Percentiles rank a stretch among this genome's conserved stretches.
These are phyloP conservation scores for Automeris io DNA, from an alignment of 2,888 invertebrate genomes.

Conservation along the genomic window DNA sequence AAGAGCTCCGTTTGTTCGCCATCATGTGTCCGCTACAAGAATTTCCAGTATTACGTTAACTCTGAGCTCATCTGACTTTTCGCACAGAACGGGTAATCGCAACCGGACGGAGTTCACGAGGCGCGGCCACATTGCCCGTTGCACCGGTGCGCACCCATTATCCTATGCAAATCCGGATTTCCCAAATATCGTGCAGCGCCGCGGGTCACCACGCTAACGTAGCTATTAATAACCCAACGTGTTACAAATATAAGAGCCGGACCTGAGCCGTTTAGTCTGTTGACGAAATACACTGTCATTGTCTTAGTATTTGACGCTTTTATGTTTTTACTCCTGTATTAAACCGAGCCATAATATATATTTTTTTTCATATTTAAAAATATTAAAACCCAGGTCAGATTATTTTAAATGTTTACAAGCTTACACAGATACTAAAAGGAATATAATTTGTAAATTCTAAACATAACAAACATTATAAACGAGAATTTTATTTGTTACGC, in stretches of 20 bases:
- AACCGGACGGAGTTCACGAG: conserved; percentile 24
- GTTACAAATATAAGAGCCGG: conserved; percentile 58
- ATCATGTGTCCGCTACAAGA: no score
- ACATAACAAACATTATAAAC: no score
- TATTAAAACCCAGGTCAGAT: no score
- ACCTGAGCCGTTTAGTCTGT: conserved; percentile 57
- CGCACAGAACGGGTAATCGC: conserved; percentile 22
- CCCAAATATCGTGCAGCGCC: conserved; percentile 66
- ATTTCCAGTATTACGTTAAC: not conserved
- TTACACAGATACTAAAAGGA: no score
- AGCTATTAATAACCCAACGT: conserved; percentile 67
- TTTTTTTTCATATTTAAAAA: no score
- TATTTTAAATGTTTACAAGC: no score
- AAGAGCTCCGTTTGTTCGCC: not conserved
- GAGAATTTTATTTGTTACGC: no score
- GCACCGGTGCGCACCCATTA: conserved; percentile 52
- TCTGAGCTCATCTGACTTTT: not conserved
- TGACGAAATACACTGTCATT: conserved; percentile 57
- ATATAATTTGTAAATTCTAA: no score
- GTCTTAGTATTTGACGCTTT: conserved; percentile 52
- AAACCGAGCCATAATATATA: no score
- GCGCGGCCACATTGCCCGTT: conserved; percentile 36
- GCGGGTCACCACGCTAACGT: conserved; percentile 66
- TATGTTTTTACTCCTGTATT: no score
- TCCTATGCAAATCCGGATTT: conserved; percentile 74